These are phyloP conservation scores for Pipistrellus kuhlii DNA, from an alignment of 2,797 vertebrate genomes.

Conservation along the genomic window DNA sequence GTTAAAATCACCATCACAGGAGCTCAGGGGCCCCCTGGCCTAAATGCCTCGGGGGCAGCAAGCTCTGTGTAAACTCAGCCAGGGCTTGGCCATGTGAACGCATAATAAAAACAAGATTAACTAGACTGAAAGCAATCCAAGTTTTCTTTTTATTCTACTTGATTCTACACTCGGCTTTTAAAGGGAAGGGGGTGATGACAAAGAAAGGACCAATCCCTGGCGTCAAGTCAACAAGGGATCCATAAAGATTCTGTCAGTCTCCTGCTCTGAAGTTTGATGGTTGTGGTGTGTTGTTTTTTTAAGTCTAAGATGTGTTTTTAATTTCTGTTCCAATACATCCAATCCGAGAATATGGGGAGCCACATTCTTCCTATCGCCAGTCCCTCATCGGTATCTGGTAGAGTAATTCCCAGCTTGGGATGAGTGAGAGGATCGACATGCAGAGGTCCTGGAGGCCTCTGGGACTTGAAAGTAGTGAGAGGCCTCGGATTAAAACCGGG, in stretches of 20 bases:
- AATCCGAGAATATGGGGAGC: neutral
- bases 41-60: neutral
- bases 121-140: neutral
- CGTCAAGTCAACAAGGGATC: neutral
- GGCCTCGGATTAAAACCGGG: neutral
- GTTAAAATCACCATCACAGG: neutral
- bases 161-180: neutral
- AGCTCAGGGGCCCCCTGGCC: rapidly evolving
- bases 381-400: neutral
- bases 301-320: neutral
- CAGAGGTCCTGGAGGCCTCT: neutral
- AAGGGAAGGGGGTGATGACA: neutral
- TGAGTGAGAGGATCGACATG: neutral
- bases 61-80: neutral
- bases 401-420: neutral
- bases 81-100: neutral
- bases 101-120: neutral
- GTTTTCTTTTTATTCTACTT: neutral
- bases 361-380: neutral
- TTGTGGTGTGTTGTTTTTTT: neutral
- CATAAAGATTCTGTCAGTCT: neutral
- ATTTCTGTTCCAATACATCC: neutral
- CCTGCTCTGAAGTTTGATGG: neutral
- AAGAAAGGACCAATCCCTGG: neutral
- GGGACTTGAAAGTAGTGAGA: neutral